A percentile compares a stretch with the other conserved stretches of the same genome.
phyloP scores from a whole-genome alignment of 2,888 invertebrate genomes.

The Harpalus rubripes region DNA sequence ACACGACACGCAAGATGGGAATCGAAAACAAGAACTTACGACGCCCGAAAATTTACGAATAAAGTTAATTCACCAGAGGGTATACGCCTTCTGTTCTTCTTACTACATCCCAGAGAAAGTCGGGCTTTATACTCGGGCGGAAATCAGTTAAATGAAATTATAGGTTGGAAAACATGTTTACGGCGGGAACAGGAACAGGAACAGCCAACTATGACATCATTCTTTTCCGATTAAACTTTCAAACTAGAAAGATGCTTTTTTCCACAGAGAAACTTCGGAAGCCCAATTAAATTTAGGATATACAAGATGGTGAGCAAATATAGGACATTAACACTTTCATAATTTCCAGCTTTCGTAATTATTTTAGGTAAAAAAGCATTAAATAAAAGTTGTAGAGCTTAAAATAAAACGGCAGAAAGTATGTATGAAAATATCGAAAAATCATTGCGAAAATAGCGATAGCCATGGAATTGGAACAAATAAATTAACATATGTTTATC shows the following conservation, averaged over 20 bases:
- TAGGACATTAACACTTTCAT: no score
- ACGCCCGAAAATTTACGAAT: slow-evolving; percentile 42
- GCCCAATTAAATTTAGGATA: no score
- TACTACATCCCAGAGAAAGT: background rate
- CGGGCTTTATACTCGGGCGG: background rate
- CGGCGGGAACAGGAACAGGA: background rate
- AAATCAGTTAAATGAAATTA: slow-evolving; percentile 7
- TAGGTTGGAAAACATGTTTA: background rate
- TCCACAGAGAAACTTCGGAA: no score
- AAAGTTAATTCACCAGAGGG: slow-evolving; percentile 35
- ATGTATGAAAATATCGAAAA: no score
- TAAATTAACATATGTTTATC: no score
- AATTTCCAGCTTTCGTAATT: no score
- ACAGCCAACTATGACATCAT: background rate
- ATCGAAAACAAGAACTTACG: slow-evolving; percentile 40
- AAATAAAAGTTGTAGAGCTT: no score
- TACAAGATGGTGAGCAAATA: no score
- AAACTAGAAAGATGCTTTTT: no score
- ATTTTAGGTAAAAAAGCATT: no score
- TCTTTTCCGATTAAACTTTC: no score
- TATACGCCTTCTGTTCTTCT: slow-evolving; percentile 6
- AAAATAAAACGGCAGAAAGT: no score
- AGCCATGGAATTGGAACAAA: background rate
- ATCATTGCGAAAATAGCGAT: background rate
- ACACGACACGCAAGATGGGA: background rate